Conservation (phyloP, 2,888 invertebrate genomes). For the Crioceris asparagi region DNA sequence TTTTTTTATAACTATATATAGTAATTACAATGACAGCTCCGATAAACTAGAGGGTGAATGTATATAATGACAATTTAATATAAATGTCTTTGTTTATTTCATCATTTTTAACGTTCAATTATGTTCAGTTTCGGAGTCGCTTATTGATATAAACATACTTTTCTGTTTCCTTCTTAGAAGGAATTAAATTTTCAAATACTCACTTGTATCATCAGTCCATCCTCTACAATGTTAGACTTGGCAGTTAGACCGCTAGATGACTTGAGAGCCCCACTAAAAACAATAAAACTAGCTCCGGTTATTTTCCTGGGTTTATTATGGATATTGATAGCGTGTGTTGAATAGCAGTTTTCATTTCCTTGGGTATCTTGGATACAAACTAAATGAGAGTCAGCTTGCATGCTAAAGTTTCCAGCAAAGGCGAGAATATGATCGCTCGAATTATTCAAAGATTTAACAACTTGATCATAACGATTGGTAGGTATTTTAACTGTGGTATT, state of each 20-base stretch:
- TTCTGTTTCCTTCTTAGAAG: too few relatives aligned
- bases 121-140: too few relatives aligned
- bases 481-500: slow-evolving; percentile 68
- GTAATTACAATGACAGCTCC: too few relatives aligned
- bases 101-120: too few relatives aligned
- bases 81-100: too few relatives aligned
- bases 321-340: slow-evolving; percentile 80
- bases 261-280: slow-evolving; percentile 79
- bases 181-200: too few relatives aligned
- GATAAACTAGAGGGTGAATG: too few relatives aligned
- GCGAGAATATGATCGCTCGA: slow-evolving; percentile 78
- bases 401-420: slow-evolving; percentile 69
- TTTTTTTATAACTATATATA: too few relatives aligned
- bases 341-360: slow-evolving; percentile 61
- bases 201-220: slow-evolving; percentile 80
- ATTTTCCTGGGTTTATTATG: slow-evolving; percentile 71
- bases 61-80: too few relatives aligned
- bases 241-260: slow-evolving; percentile 65
- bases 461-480: slow-evolving; percentile 59
- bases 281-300: slow-evolving; percentile 84
- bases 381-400: slow-evolving; percentile 72
- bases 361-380: slow-evolving; percentile 72
- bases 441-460: slow-evolving; percentile 66
- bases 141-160: too few relatives aligned
- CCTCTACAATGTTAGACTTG: slow-evolving; percentile 79